Base-by-base conservation (phyloP, 2,888 invertebrate species). In the Apomyelois bistriatella region DNA sequence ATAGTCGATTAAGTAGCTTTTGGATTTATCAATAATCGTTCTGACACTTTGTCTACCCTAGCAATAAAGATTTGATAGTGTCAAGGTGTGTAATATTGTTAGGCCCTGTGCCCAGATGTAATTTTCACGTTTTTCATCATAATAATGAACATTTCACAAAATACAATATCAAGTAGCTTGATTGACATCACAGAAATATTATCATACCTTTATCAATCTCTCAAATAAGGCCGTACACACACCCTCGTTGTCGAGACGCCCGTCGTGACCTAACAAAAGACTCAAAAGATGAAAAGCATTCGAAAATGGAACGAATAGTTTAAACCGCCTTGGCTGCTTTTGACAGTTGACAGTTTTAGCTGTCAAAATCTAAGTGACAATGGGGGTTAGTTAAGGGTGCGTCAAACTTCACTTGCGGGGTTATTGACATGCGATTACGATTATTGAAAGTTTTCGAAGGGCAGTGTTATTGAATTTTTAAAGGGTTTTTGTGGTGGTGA, bases 341-440 rank as follows among this genome's bases (percentile, higher is more conserved):
- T 89, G 89, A 89, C 89, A 88, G 89, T 90, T 89, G 88, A 88
- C 89, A 88, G 88, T 86, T 85, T 85, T 82, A 84, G 72, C 81
- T 85, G 86, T 85, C 84, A 81, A 79, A 78, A 71, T 59, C 69
- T 61, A 68, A 72, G 70, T 68, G 76, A 87, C 86, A 85, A 85
- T 84, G 66, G 82, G 65, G 78, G 78, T 79, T 85, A 83, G 84
- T 83, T 68, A 71, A 81, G 84, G 88, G 87, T 84, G 82, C 80
- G 86, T 86, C 85, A 83, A 71, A 72, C 73, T 77, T 78, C 72
- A 60, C 71, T 64, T 22, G 22, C 60, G 60, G 70, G 81, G 68
- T 60, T 71, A 77, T 77, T 83, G 86, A 86, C 85, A 79, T 74
- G 82, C 85, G 83, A 82, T 88, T 89, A 83, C 82, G 84, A 77